Base-by-base conservation (phyloP, 2,797 vertebrate genomes). In the Sebastes ruberrimus region DNA sequence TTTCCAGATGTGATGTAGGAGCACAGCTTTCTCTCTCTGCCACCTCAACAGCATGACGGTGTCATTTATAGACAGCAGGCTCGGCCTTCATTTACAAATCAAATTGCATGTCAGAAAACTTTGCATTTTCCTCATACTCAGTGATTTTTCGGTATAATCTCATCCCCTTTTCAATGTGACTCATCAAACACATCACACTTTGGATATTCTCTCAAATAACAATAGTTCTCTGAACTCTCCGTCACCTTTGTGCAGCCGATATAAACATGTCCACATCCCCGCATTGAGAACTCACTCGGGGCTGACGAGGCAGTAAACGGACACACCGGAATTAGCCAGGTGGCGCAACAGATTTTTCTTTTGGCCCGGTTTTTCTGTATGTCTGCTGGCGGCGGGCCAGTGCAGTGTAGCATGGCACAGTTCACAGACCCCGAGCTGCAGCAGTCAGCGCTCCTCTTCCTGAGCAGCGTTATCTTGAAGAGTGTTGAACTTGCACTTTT, bases 281-380 rank as follows among this genome's bases (percentile, higher is more conserved):
- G 5, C 9, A 16, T 55, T 49, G 71, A 35, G n/a, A 22, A 49
- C 49, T 85, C 52, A 18, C 61, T 55, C 32, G 0, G 10, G 6
- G 57, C 56, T 85, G 74, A 80, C 62, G 52, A 6, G 53, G 52
- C 60, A 30, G 57, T 61, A 38, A 80, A 61, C n/a, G 42, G 42
- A 67, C 74, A 20, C 75, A 32, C 42, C 53, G n/a, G 46, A 56
- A 38, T 72, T 42, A 65, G 76, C 42, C 28, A 6, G 33, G 30
- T 61, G 56, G 56, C 63, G 65, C 67, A 73, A 28, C 82, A 82
- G 70, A 60, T 85, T 75, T 86, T 62, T 69, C 68, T 61, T 63
- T 66, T 32, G 80, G 20, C 25, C 10, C 2, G 4, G 7, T 59
- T 38, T 46, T 55, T 30, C 52, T 67, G 52, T 73, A 65, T 10